Percentiles rank a stretch among this genome's conserved stretches.
phyloP scores from a whole-genome alignment of 2,113 vertebrate species.

The Pipra filicauda region DNA sequence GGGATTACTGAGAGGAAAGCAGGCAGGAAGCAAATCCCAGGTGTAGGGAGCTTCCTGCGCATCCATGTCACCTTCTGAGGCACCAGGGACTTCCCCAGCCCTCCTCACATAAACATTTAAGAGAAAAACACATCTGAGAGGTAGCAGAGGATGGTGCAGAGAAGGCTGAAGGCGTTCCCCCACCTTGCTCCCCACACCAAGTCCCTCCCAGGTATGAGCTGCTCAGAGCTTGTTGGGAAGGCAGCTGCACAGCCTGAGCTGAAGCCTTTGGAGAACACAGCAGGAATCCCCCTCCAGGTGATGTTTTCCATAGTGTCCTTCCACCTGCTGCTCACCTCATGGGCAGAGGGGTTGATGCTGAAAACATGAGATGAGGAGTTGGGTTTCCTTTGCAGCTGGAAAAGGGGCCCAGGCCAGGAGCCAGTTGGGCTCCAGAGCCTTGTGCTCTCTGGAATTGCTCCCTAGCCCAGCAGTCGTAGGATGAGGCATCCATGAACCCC shows the following conservation, averaged over 20 bases:
- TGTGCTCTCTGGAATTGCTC: rapidly evolving
- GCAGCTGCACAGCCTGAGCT: background rate
- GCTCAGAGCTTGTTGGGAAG: background rate
- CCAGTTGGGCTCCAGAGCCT: rapidly evolving
- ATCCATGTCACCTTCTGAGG: background rate
- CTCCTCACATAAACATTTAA: background rate
- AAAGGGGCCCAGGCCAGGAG: background rate
- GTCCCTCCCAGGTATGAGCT: background rate
- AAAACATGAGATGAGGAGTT: rapidly evolving
- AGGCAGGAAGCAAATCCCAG: background rate
- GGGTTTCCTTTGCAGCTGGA: background rate
- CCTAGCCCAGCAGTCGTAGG: rapidly evolving
- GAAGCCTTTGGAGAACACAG: background rate
- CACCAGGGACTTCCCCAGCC: background rate
- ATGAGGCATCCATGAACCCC: background rate
- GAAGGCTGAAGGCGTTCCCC: background rate
- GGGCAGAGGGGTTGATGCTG: background rate
- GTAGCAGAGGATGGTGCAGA: background rate
- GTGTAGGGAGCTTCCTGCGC: background rate
- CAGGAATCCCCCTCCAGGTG: background rate
- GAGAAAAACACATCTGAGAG: background rate
- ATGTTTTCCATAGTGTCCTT: rapidly evolving
- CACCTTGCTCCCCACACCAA: background rate
- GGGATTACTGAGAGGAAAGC: background rate
- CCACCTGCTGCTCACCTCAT: background rate